Percentiles rank a stretch among this genome's conserved stretches.
Conservation (phyloP, 2,113 vertebrate genomes). For the Ptilonorhynchus violaceus region DNA sequence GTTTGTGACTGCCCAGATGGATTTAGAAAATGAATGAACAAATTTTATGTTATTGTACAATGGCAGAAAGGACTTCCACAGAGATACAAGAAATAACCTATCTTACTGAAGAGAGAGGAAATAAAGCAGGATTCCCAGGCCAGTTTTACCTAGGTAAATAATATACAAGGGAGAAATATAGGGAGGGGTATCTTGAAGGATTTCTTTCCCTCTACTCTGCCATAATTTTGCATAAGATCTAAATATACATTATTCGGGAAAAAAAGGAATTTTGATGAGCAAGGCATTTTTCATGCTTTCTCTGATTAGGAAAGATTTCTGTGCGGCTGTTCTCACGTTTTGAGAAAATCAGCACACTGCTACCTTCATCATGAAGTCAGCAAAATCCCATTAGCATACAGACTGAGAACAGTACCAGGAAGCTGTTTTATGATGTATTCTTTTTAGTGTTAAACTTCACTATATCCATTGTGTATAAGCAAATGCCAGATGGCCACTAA, state of each 20-base stretch:
- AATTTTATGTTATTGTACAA: background rate
- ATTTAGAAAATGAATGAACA: conserved; percentile 7
- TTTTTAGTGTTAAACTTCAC: background rate
- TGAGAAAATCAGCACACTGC: background rate
- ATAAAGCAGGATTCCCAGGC: background rate
- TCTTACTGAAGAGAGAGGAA: background rate
- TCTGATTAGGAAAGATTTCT: background rate
- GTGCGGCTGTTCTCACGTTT: background rate
- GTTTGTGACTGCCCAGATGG: background rate
- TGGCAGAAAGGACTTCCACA: background rate
- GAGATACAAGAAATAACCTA: background rate
- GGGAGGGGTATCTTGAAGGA: background rate
- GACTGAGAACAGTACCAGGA: background rate
- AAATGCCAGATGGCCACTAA: background rate
- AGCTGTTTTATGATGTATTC: background rate
- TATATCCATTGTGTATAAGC: background rate
- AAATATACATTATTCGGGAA: background rate
- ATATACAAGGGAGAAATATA: background rate
- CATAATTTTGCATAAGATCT: background rate
- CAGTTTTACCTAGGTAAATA: background rate
- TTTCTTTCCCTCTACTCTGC: background rate
- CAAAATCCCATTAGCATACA: background rate
- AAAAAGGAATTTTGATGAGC: background rate
- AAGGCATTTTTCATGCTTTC: background rate
- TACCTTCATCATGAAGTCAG: background rate